Conservation (phyloP, 2,113 vertebrate genomes). For the Pithys albifrons region DNA sequence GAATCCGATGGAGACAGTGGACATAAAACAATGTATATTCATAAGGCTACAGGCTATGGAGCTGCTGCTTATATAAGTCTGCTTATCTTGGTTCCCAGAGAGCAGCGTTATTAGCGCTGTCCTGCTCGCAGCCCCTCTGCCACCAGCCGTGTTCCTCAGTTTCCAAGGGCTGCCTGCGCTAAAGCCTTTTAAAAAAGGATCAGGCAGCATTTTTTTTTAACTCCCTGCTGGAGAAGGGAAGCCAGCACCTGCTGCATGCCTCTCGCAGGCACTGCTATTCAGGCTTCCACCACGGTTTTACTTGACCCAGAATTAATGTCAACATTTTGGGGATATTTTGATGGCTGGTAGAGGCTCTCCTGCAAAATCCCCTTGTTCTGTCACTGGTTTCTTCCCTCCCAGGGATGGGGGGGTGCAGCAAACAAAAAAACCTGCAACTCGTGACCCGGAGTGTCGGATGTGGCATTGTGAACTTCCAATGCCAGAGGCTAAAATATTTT, state of each 20-base stretch:
- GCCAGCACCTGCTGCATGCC: slow-evolving; percentile 53
- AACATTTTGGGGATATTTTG: slow-evolving; percentile 26
- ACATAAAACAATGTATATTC: slow-evolving; percentile 55
- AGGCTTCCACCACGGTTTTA: slow-evolving; percentile 20
- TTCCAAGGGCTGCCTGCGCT: not conserved
- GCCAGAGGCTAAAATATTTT: slow-evolving; percentile 81
- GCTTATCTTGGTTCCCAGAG: slow-evolving; percentile 47
- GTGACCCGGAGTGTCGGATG: slow-evolving; percentile 64
- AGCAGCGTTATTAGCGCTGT: not conserved
- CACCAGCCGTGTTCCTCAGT: slow-evolving; percentile 6
- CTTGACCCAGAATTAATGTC: slow-evolving; percentile 21
- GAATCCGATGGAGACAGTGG: slow-evolving; percentile 20
- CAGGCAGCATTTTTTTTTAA: not conserved
- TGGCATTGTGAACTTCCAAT: slow-evolving; percentile 69
- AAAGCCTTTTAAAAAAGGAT: slow-evolving; percentile 51
- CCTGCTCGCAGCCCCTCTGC: not conserved
- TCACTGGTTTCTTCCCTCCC: slow-evolving; percentile 19
- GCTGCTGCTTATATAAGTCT: slow-evolving; percentile 58
- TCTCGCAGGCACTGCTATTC: slow-evolving; percentile 8
- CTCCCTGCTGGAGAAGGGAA: slow-evolving; percentile 10
- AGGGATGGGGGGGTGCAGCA: not conserved
- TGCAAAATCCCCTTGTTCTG: not conserved
- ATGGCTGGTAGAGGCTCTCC: not conserved
- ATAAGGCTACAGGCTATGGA: slow-evolving; percentile 16
- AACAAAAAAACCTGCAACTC: slow-evolving; percentile 55